A percentile compares a stretch with the other conserved stretches of the same genome.
These are phyloP conservation scores for Panurus biarmicus DNA, from an alignment of 2,113 vertebrate species.

Conservation along the genomic window DNA sequence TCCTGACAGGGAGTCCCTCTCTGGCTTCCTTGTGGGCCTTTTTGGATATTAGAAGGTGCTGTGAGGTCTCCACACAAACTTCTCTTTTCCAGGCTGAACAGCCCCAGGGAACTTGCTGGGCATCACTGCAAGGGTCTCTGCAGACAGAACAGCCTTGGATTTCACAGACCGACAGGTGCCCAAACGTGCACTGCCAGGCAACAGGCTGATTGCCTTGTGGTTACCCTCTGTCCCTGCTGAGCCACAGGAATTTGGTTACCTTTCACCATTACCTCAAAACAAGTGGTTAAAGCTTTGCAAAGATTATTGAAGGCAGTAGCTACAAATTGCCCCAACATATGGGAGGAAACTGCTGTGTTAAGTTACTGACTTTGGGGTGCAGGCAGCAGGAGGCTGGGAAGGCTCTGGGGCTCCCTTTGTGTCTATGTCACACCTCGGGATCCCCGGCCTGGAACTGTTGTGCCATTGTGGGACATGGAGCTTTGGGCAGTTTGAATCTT, in stretches of 20 bases:
- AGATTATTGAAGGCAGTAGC: accelerated
- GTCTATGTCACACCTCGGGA: accelerated
- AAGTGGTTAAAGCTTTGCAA: background rate
- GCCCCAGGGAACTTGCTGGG: background rate
- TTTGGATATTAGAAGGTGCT: background rate
- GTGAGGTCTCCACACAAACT: background rate
- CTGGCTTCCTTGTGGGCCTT: background rate
- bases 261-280: too few species aligned
- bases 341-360: accelerated
- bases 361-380: accelerated
- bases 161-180: accelerated
- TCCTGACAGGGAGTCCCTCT: background rate
- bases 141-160: background rate
- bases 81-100: background rate
- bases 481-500: accelerated
- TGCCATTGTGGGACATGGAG: accelerated
- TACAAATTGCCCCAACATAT: accelerated
- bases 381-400: background rate
- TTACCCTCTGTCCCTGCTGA: background rate
- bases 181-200: accelerated
- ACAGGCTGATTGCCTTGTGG: background rate
- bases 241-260: accelerated
- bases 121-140: too few species aligned
- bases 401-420: accelerated
- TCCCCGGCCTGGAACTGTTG: accelerated